Base-by-base conservation (phyloP, 2,797 vertebrate species). In the Botia almorhae region DNA sequence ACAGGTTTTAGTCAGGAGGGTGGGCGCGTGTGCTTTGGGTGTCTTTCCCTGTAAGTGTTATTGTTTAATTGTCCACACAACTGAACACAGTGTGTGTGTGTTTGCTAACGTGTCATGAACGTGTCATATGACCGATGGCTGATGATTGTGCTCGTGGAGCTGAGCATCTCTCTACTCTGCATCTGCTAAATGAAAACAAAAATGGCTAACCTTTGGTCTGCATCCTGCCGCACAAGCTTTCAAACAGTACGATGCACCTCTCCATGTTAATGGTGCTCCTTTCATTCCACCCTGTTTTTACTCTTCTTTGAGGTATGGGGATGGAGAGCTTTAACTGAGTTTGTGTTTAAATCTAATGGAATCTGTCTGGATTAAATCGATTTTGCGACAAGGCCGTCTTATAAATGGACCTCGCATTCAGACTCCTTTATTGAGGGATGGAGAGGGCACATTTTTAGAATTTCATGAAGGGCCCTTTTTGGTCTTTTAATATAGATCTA, bases 261-360 rank as follows among this genome's bases (percentile, higher is more conserved):
- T 84, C 86, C 67, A 87, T 85, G 83, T 85, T 84, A 90, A 90
- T 86, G 86, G 82, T 88, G 50, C 85, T 85, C 76, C 81, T 87
- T 86, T 88, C 83, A 87, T 84, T 87, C 87, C 85, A 21, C 77
- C 58, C 60, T 63, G 73, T 77, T 78, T 70, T 76, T 88, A 86
- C 70, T 74, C 74, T 69, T 82, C 76, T 86, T 81, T 69, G 78
- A 89, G 84, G 80, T 86, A 88, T 78, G 82, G 89, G 87, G 88
- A 87, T 83, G 81, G 76, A 85, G 85, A 50, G 77, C 80, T 91
- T 88, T 87, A 89, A 90, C 85, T n/a, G 75, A 82, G 88, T 90
- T 90, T 85, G 83, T 87, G 90, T 90, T 87, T 87, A 89, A 91
- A 92, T 90, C 87, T 86, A 90, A 92, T 89, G 84, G 85, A 89